Conservation (phyloP, 2,113 vertebrate genomes). For the Pelvicachromis taeniatus region DNA sequence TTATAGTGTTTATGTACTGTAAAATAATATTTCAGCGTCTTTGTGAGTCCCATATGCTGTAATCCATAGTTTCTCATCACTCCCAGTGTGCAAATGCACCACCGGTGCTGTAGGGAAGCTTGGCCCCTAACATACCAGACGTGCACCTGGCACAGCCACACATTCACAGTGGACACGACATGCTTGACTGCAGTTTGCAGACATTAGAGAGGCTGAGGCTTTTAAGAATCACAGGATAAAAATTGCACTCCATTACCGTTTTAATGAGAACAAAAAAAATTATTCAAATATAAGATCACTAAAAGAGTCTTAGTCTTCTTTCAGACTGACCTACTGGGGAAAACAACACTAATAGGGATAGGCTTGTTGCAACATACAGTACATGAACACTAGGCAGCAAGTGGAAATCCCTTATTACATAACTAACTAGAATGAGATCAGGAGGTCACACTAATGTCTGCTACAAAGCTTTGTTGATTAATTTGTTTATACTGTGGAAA, state of each 20-base stretch:
- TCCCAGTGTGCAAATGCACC: background rate
- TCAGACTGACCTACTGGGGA: background rate
- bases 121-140: background rate
- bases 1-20: background rate
- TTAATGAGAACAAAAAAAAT: background rate
- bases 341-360: background rate
- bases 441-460: conserved; percentile 3
- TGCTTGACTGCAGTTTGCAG: background rate
- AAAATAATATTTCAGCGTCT: background rate
- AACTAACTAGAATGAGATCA: conserved; percentile 33
- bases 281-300: background rate
- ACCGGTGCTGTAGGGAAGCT: background rate
- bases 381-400: background rate
- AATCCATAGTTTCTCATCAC: background rate
- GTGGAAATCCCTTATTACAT: conserved; percentile 33
- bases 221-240: background rate
- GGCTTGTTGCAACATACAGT: background rate
- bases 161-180: background rate
- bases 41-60: background rate
- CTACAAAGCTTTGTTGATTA: background rate
- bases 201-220: background rate
- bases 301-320: background rate
- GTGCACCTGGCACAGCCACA: background rate
- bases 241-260: background rate
- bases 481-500: conserved; percentile 3